These are phyloP conservation scores for Achroia grisella DNA, from an alignment of 1,140 invertebrate species.

Conservation along the genomic window DNA sequence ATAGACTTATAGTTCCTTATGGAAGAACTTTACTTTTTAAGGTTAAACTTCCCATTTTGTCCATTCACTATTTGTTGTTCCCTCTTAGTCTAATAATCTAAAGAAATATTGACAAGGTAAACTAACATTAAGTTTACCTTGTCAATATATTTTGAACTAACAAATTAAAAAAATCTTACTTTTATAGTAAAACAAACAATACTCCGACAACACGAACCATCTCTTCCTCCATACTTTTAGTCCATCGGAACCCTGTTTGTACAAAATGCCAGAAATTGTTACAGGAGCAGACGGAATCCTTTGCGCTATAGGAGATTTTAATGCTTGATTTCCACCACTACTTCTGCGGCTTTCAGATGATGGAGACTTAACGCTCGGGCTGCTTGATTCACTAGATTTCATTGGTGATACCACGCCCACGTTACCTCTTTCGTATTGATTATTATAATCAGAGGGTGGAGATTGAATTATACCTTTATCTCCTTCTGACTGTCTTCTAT, in stretches of 20 bases:
- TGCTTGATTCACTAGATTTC: slow-evolving; percentile 68
- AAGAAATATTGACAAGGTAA: too few relatives aligned
- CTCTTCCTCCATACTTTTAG: slow-evolving; percentile 95
- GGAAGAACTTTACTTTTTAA: too few relatives aligned
- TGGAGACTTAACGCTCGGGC: slow-evolving; percentile 66
- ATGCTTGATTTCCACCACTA: slow-evolving; percentile 75
- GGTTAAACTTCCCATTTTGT: too few relatives aligned
- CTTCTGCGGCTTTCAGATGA: slow-evolving; percentile 77
- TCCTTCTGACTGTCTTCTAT: slow-evolving; percentile 34
- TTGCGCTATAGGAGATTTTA: slow-evolving; percentile 85
- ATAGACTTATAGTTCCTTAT: too few relatives aligned
- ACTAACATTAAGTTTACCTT: too few relatives aligned
- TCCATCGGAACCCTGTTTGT: slow-evolving; percentile 93
- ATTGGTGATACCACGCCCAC: slow-evolving; percentile 46
- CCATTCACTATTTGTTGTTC: too few relatives aligned
- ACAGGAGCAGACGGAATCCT: slow-evolving; percentile 86
- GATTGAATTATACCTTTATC: slow-evolving; percentile 47
- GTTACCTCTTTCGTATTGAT: slow-evolving; percentile 39
- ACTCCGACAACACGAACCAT: slow-evolving; percentile 96
- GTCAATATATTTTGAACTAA: neutral
- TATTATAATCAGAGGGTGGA: slow-evolving; percentile 44
- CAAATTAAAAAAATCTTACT: slow-evolving; percentile 74
- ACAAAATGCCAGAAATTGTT: slow-evolving; percentile 89
- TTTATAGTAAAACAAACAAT: slow-evolving; percentile 96
- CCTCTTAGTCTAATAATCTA: too few relatives aligned